Evolutionary conservation across 2,113 vertebrate genomes (phyloP).

Genomic region (Tyto alba): DNA sequence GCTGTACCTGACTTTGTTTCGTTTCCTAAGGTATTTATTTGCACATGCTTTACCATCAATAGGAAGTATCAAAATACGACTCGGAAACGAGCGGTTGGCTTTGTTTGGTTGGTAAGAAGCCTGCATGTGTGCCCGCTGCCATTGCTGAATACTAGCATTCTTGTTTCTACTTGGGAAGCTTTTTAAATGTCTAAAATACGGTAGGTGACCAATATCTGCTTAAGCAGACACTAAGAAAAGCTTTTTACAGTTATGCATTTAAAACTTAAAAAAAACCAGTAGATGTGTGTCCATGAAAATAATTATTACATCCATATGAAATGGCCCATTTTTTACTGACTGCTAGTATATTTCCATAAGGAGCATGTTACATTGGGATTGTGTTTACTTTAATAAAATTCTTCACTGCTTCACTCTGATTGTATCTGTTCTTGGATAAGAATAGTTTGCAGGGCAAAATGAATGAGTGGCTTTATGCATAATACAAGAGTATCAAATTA

Average conservation of each 20-base stretch:
- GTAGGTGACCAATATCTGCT: background rate
- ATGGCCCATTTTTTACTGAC: background rate
- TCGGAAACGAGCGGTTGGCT: background rate
- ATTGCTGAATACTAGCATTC: rapidly evolving
- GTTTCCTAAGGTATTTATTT: background rate
- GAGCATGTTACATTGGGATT: constrained; percentile 4
- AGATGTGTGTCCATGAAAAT: background rate
- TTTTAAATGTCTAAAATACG: background rate
- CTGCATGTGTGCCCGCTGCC: rapidly evolving
- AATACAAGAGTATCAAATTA: constrained; percentile 56
- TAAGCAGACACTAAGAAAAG: background rate
- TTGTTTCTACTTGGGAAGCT: background rate
- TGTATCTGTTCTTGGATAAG: constrained; percentile 52
- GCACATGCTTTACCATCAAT: background rate
- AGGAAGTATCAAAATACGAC: background rate
- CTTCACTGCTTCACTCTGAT: constrained; percentile 16
- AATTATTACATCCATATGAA: background rate
- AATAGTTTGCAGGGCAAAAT: constrained; percentile 46
- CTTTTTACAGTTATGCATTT: background rate
- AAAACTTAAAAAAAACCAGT: background rate
- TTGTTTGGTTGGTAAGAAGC: background rate
- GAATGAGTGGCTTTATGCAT: constrained; percentile 49
- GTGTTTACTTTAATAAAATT: constrained; percentile 66
- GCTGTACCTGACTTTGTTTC: background rate
- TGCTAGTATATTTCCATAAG: background rate